Percentiles rank a stretch among this genome's conserved stretches.
Evolutionary conservation across 1,140 invertebrate species (phyloP).

Genomic region (Aleiodes sp.): DNA sequence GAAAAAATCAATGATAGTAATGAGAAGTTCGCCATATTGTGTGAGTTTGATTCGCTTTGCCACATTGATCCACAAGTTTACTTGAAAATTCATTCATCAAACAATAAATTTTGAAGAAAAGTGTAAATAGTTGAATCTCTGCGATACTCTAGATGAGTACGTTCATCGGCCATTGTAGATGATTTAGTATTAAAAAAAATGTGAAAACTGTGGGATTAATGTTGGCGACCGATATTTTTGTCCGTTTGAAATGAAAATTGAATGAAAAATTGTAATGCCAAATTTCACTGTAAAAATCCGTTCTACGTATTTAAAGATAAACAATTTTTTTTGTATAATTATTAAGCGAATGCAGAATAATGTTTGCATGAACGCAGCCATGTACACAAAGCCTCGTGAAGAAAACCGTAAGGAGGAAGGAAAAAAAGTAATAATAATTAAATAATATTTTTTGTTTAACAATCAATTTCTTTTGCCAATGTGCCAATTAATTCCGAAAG

Average conservation of each 20-base stretch:
- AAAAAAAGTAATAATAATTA: background rate
- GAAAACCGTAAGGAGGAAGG: background rate
- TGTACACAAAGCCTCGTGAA: slow-evolving; percentile 4
- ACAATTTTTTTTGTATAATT: background rate
- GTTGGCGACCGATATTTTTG: slow-evolving; percentile 6
- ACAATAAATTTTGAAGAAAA: background rate
- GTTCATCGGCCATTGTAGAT: slow-evolving; percentile 11
- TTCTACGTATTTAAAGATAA: background rate
- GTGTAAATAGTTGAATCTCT: slow-evolving; percentile 22
- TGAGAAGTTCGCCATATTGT: slow-evolving; percentile 21
- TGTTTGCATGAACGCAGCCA: background rate
- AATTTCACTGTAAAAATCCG: background rate
- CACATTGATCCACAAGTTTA: slow-evolving; percentile 26
- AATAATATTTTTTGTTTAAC: background rate
- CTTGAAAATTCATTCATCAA: background rate
- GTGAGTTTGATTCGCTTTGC: background rate
- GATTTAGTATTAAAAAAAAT: background rate
- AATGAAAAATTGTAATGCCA: background rate
- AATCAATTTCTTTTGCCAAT: background rate
- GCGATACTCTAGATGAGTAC: background rate
- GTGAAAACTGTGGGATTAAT: background rate
- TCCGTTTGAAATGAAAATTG: background rate
- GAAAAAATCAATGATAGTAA: no score
- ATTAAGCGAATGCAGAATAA: slow-evolving; percentile 6
- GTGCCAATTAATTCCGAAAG: slow-evolving; percentile 15